Percentiles rank a stretch among this genome's conserved stretches.
Conservation (phyloP, 2,888 invertebrate species). For the Lagria hirta region DNA sequence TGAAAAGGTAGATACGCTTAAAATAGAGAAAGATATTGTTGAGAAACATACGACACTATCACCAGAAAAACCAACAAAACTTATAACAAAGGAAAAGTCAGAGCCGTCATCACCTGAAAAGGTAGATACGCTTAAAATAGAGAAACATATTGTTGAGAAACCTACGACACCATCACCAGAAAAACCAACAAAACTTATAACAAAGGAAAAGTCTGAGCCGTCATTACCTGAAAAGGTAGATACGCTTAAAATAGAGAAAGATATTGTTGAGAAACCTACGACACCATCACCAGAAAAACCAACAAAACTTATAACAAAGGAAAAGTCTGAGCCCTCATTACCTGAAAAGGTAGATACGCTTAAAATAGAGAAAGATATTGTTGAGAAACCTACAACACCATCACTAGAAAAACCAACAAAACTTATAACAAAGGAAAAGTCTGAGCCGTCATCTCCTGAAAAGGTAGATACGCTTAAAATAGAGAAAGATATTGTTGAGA, state of each 20-base stretch:
- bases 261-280: slow-evolving; percentile 4
- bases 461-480: background rate
- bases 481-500: background rate
- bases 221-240: slow-evolving; percentile 6
- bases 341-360: slow-evolving; percentile 5
- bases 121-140: too few relatives aligned
- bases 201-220: slow-evolving; percentile 8
- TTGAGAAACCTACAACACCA: slow-evolving; percentile 10
- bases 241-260: slow-evolving; percentile 1
- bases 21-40: slow-evolving; percentile 1
- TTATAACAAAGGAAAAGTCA: background rate
- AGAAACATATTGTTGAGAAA: slow-evolving; percentile 12
- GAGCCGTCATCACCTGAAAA: slow-evolving; percentile 7
- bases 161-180: slow-evolving; percentile 1
- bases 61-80: background rate
- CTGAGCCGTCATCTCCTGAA: slow-evolving; percentile 3
- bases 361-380: too few relatives aligned
- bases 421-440: background rate
- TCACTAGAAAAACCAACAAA: slow-evolving; percentile 10
- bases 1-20: slow-evolving; percentile 5
- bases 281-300: slow-evolving; percentile 5
- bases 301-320: slow-evolving; percentile 2
- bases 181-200: slow-evolving; percentile 1
- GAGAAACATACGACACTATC: background rate
- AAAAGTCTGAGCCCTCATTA: too few relatives aligned